Conservation (phyloP, 64 coral and sea anemone species). For the Stichodactyla helianthus region DNA sequence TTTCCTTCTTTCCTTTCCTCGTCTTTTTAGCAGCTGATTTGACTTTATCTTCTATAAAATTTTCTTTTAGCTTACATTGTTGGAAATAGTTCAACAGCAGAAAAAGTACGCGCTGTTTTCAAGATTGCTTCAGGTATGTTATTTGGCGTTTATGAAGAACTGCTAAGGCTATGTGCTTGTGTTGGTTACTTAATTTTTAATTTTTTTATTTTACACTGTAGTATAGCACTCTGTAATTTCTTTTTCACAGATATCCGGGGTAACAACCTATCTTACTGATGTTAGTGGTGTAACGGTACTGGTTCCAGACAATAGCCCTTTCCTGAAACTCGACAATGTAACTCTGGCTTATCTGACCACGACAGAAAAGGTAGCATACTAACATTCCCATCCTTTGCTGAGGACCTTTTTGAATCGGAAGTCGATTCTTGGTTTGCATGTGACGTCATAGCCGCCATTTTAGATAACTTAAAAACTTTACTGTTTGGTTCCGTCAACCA, state of each 20-base stretch:
- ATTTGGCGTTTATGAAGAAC: not conserved
- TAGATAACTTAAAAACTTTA: too few relatives aligned
- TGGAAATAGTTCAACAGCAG: not conserved
- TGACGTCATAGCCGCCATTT: too few relatives aligned
- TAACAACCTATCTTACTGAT: slow-evolving; percentile 29
- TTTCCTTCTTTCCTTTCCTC: too few relatives aligned
- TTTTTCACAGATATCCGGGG: slow-evolving; percentile 1
- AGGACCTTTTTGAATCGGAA: too few relatives aligned
- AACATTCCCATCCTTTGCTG: too few relatives aligned
- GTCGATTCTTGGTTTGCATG: too few relatives aligned
- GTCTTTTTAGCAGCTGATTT: not conserved
- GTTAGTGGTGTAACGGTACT: slow-evolving; percentile 19
- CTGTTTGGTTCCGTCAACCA: too few relatives aligned
- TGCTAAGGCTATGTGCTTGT: too few relatives aligned
- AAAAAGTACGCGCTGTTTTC: not conserved
- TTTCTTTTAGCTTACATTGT: not conserved
- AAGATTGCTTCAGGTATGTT: not conserved
- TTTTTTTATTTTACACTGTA: not conserved
- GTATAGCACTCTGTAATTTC: not conserved
- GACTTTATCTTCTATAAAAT: not conserved
- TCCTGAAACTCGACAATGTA: slow-evolving; percentile 34
- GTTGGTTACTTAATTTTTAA: not conserved
- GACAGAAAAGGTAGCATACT: slow-evolving; percentile 28
- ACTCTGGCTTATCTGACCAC: slow-evolving; percentile 32
- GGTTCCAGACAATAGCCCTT: slow-evolving; percentile 37